A percentile compares a stretch with the other conserved stretches of the same genome.
Evolutionary conservation across 2,797 vertebrate genomes (phyloP).

Genomic region (Smutsia gigantea): DNA sequence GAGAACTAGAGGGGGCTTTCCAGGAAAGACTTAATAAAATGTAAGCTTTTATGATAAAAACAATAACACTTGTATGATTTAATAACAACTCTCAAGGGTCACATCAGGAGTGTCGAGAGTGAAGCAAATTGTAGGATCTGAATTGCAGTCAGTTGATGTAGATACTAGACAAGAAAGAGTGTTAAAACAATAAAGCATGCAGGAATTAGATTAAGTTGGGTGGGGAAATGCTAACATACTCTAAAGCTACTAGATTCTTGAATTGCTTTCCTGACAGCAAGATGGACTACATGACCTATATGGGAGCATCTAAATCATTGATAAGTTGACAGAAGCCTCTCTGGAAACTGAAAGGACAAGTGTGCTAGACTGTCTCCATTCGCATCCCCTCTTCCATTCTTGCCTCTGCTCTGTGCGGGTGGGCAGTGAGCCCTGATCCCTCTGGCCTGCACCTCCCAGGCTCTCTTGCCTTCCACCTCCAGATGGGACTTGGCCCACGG

Average conservation of each 20-base stretch:
- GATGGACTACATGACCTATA: background rate
- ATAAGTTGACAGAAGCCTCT: background rate
- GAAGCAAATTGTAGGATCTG: background rate
- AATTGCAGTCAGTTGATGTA: background rate
- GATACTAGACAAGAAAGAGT: background rate
- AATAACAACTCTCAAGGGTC: background rate
- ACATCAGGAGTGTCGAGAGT: background rate
- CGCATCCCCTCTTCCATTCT: background rate
- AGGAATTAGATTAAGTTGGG: background rate
- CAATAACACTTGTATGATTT: background rate
- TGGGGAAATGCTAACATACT: background rate
- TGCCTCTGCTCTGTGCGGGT: background rate
- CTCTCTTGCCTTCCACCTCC: background rate
- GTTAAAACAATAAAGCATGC: background rate
- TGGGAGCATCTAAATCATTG: background rate
- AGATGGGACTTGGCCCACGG: background rate
- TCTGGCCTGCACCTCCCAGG: rapidly evolving
- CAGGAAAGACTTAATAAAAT: background rate
- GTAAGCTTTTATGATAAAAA: constrained; percentile 38
- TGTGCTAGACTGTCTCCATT: background rate
- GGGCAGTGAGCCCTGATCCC: background rate
- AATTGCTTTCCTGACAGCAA: background rate
- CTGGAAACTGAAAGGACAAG: background rate
- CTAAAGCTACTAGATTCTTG: background rate
- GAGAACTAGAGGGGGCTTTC: background rate